These are phyloP conservation scores for Abramis brama DNA, from an alignment of 2,113 vertebrate species.

Conservation along the genomic window DNA sequence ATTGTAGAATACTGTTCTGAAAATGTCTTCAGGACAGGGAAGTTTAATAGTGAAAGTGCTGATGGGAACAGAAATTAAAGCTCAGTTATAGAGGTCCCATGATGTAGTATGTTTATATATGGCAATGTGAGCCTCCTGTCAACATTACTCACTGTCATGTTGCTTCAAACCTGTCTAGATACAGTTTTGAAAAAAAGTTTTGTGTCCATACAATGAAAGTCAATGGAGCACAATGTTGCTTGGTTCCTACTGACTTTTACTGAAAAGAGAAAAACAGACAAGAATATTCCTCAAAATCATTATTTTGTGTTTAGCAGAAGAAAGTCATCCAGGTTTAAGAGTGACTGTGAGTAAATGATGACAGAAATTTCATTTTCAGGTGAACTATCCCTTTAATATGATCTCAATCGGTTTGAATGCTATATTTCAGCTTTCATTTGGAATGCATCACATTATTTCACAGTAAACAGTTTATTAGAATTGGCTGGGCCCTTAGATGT, in stretches of 20 bases:
- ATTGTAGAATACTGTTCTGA: not conserved
- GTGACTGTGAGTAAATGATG: not conserved
- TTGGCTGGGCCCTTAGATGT: not conserved
- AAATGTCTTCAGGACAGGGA: not conserved
- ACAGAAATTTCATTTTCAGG: not conserved
- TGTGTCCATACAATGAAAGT: not conserved
- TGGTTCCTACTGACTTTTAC: too few relatives aligned
- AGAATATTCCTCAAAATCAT: not conserved
- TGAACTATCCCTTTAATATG: not conserved
- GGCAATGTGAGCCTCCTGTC: not conserved
- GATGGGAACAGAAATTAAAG: not conserved
- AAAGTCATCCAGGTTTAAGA: not conserved
- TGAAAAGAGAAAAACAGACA: too few relatives aligned
- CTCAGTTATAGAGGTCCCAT: not conserved
- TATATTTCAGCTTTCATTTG: slow-evolving; percentile 18
- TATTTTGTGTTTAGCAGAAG: not conserved
- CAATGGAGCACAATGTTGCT: not conserved
- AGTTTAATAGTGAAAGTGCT: not conserved
- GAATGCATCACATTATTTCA: slow-evolving; percentile 10
- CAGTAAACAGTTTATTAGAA: slow-evolving; percentile 12
- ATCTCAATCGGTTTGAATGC: not conserved
- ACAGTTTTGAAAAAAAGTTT: not conserved
- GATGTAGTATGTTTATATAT: not conserved
- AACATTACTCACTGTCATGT: not conserved
- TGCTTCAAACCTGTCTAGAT: not conserved